Evolutionary conservation across 2,797 vertebrate species (phyloP).

Genomic region (Cynopterus sphinx): DNA sequence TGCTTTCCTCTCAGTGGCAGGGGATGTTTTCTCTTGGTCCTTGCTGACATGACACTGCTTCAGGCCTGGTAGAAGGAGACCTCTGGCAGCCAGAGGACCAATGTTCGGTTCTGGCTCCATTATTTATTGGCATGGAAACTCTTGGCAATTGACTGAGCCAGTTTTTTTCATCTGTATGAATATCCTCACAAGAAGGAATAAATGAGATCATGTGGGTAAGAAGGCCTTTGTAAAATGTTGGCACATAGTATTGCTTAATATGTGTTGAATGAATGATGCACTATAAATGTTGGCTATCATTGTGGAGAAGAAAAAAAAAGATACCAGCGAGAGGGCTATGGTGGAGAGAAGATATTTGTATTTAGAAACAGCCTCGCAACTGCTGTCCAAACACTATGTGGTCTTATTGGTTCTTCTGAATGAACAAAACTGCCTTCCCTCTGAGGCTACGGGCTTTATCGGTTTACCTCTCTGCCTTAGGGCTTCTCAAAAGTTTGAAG

Average conservation of each 20-base stretch:
- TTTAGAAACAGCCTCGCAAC: background rate
- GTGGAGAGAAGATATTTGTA: background rate
- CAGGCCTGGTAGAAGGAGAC: background rate
- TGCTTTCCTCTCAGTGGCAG: background rate
- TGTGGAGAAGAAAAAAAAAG: background rate
- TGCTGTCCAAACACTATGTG: background rate
- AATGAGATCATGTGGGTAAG: background rate
- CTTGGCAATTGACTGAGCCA: background rate
- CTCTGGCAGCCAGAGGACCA: background rate
- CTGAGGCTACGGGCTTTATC: background rate
- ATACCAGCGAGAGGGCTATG: background rate
- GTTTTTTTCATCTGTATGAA: background rate
- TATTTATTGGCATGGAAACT: background rate
- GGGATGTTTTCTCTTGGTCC: background rate
- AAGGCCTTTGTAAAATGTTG: background rate
- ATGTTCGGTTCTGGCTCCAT: background rate
- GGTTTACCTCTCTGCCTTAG: background rate
- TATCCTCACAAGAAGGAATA: background rate
- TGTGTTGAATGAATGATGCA: background rate
- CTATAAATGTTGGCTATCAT: background rate
- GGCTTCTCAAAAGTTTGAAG: background rate
- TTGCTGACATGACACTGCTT: background rate
- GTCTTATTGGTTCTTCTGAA: background rate
- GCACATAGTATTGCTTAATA: background rate
- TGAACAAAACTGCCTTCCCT: background rate